Percentiles rank a stretch among this genome's conserved stretches.
Evolutionary conservation across 2,888 invertebrate genomes (phyloP).

Genomic region (Nebria salina): DNA sequence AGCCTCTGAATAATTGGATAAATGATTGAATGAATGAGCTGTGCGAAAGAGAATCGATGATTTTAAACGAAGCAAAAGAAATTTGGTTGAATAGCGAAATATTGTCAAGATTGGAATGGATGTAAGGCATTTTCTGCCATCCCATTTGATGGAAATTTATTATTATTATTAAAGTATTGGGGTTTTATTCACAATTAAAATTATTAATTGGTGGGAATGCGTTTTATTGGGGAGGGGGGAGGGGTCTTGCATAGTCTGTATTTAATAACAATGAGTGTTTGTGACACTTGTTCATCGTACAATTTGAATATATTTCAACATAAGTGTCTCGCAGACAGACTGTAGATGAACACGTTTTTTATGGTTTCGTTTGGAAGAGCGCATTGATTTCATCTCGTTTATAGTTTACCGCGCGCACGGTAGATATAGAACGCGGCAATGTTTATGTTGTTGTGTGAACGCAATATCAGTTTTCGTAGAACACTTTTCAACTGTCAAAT

Average conservation of each 20-base stretch:
- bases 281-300: neutral
- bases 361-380: neutral
- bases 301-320: neutral
- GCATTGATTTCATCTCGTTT: neutral
- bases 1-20: too few relatives aligned
- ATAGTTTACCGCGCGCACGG: neutral
- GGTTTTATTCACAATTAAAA: neutral
- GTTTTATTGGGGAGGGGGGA: too few relatives aligned
- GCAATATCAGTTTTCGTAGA: conserved; percentile 44
- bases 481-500: conserved; percentile 50
- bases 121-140: too few relatives aligned
- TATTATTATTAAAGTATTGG: too few relatives aligned
- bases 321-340: neutral
- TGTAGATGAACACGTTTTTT: neutral
- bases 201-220: neutral
- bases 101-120: too few relatives aligned
- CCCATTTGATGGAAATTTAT: too few relatives aligned
- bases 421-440: neutral
- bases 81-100: too few relatives aligned
- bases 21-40: too few relatives aligned
- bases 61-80: too few relatives aligned
- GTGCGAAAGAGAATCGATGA: too few relatives aligned
- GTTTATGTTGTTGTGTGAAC: neutral
- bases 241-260: too few relatives aligned
- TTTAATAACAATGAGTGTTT: neutral